phyloP scores from a whole-genome alignment of 2,113 vertebrate species.

The Tylochromis polylepis region DNA sequence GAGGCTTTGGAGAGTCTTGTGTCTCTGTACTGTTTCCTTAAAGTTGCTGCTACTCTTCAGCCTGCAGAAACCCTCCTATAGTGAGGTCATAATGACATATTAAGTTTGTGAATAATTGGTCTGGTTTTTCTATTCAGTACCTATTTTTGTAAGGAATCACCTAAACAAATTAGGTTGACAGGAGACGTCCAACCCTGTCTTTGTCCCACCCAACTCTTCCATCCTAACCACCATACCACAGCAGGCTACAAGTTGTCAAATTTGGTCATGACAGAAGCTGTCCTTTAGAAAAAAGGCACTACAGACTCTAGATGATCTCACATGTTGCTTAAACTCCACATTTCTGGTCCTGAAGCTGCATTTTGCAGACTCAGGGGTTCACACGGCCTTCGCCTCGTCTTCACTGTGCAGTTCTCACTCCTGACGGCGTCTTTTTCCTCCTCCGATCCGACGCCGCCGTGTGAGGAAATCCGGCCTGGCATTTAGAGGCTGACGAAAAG shows the following conservation, averaged over 20 bases:
- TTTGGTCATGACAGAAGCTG: background rate
- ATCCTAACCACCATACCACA: background rate
- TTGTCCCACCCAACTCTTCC: background rate
- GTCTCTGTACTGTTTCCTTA: background rate
- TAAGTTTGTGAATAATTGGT: background rate
- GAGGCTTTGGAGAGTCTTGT: background rate
- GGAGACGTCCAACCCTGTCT: background rate
- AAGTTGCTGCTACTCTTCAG: background rate
- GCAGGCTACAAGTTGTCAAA: background rate
- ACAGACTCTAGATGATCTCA: background rate
- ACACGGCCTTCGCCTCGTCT: background rate
- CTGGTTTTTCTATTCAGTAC: background rate
- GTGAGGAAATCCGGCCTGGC: conserved; percentile 56
- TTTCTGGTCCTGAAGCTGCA: background rate
- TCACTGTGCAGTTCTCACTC: background rate
- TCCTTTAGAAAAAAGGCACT: background rate
- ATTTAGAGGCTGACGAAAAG: conserved; percentile 73
- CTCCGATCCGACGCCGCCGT: background rate
- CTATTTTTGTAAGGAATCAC: background rate
- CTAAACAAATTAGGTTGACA: background rate
- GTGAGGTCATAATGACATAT: background rate
- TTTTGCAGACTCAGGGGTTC: background rate
- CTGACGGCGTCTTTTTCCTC: background rate
- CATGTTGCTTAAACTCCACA: background rate
- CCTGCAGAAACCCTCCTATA: background rate